A percentile compares a stretch with the other conserved stretches of the same genome.
Evolutionary conservation across 2,113 vertebrate species (phyloP).

Genomic region (Cyprinodon tularosa): DNA sequence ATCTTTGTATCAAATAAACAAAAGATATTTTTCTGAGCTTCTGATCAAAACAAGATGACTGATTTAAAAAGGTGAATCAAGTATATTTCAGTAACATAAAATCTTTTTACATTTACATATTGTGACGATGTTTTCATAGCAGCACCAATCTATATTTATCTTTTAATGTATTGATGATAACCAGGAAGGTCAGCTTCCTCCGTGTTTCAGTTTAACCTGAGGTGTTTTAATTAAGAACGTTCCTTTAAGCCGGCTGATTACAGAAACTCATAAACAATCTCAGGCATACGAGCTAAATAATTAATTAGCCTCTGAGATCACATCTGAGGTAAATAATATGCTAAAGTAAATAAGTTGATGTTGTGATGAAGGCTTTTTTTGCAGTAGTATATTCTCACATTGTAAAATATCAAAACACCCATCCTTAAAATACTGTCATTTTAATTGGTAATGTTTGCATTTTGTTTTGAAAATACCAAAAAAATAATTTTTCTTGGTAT

Average conservation of each 20-base stretch:
- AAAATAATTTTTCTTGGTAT: too few species aligned
- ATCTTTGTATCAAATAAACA: too few species aligned
- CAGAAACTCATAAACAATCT: background rate
- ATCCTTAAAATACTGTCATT: background rate
- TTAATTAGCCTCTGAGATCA: conserved; percentile 5
- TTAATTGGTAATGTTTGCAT: background rate
- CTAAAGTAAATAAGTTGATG: background rate
- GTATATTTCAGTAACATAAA: too few species aligned
- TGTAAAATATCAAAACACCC: background rate
- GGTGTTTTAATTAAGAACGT: background rate
- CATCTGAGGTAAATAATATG: conserved; percentile 6
- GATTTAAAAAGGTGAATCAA: too few species aligned
- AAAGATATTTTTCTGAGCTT: too few species aligned
- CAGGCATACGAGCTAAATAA: background rate
- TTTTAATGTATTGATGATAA: too few species aligned
- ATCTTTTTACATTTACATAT: too few species aligned
- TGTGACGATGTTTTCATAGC: too few species aligned
- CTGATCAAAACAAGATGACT: too few species aligned
- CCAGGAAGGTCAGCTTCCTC: too few species aligned
- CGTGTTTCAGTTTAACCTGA: background rate
- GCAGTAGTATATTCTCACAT: background rate
- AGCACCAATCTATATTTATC: too few species aligned
- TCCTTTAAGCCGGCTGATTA: background rate
- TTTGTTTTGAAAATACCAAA: too few species aligned
- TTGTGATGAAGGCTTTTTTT: background rate